Conservation (phyloP, 2,113 vertebrate genomes). For the Ictalurus furcatus region DNA sequence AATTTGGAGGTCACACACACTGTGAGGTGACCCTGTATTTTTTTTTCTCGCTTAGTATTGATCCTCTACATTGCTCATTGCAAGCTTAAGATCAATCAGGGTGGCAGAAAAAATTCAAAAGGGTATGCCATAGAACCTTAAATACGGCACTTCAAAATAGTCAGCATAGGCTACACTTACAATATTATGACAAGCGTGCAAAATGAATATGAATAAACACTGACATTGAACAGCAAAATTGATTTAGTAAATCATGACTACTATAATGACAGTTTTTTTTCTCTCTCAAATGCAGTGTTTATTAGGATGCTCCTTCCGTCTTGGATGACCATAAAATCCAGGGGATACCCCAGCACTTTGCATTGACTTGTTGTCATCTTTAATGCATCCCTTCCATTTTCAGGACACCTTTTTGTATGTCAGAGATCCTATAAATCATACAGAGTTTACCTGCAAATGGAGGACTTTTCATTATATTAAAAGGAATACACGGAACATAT, state of each 20-base stretch:
- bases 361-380: slow-evolving; percentile 56
- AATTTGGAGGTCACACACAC: slow-evolving; percentile 36
- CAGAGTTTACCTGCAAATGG: slow-evolving; percentile 62
- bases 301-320: slow-evolving; percentile 18
- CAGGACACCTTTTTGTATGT: slow-evolving; percentile 65
- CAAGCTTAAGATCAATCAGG: slow-evolving; percentile 40
- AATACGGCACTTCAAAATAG: neutral
- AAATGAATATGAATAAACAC: neutral
- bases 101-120: slow-evolving; percentile 2
- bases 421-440: slow-evolving; percentile 69
- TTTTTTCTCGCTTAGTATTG: slow-evolving; percentile 41
- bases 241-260: neutral
- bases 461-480: slow-evolving; percentile 73
- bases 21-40: slow-evolving; percentile 42
- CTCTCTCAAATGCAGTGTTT: neutral
- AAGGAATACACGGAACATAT: slow-evolving; percentile 59
- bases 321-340: slow-evolving; percentile 34
- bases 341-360: slow-evolving; percentile 23
- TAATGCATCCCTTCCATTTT: slow-evolving; percentile 61
- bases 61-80: slow-evolving; percentile 30
- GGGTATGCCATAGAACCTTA: neutral
- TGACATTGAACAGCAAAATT: neutral
- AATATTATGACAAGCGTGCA: neutral
- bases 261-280: neutral
- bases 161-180: neutral